Percentiles rank a stretch among this genome's conserved stretches.
phyloP scores from a whole-genome alignment of 1,140 invertebrate genomes.

The Macrobrachium rosenbergii region DNA sequence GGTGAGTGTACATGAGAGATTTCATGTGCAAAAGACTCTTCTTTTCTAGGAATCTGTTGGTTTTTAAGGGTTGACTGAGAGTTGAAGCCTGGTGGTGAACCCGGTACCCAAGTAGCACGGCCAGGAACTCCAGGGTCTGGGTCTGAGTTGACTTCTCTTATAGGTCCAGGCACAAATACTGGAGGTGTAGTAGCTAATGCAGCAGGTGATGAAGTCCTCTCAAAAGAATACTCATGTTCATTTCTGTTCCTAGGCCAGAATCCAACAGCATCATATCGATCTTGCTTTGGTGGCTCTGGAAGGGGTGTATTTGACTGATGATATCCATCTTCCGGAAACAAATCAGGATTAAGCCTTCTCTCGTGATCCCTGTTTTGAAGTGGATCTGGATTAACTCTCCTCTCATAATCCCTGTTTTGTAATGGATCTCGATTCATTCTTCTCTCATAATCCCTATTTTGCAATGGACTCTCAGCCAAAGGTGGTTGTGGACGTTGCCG shows the following conservation, averaged over 20 bases:
- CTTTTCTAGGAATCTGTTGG: slow-evolving; percentile 1
- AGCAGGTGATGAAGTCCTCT: neutral
- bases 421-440: no score
- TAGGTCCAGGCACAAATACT: neutral
- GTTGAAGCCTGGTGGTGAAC: slow-evolving; percentile 50
- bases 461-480: neutral
- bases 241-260: slow-evolving; percentile 39
- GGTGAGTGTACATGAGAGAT: no score
- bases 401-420: no score
- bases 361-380: no score
- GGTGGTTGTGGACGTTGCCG: slow-evolving; percentile 12
- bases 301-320: neutral
- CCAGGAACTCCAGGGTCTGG: slow-evolving; percentile 36
- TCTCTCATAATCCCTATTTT: no score
- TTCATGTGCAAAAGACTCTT: no score
- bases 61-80: neutral
- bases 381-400: no score
- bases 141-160: neutral
- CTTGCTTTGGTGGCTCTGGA: neutral
- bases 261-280: slow-evolving; percentile 18
- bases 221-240: neutral
- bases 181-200: neutral
- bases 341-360: neutral
- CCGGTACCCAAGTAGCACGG: slow-evolving; percentile 57
- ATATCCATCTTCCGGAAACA: neutral